phyloP scores from a whole-genome alignment of 2,888 invertebrate species.

The Plutella xylostella region DNA sequence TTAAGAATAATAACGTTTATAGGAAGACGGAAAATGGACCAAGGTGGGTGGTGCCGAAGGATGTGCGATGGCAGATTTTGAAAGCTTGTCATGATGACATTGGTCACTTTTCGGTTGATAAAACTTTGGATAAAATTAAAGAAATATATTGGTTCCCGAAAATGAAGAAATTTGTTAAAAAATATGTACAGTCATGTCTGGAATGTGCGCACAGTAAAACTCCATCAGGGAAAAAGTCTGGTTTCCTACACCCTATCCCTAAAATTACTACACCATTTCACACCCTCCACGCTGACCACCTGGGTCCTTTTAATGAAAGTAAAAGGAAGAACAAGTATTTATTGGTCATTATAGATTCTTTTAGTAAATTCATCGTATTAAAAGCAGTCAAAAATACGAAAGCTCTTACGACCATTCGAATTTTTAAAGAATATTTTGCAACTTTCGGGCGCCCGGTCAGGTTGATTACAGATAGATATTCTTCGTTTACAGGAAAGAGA shows the following conservation, averaged over 20 bases:
- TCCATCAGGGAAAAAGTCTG: conserved; percentile 16
- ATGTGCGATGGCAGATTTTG: conserved; percentile 16
- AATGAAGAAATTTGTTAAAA: conserved; percentile 19
- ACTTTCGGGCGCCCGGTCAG: conserved; percentile 12
- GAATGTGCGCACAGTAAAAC: conserved; percentile 19
- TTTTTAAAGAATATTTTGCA: conserved; percentile 8
- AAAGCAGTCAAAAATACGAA: conserved; percentile 15
- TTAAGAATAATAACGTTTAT: neutral
- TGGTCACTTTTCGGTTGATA: conserved; percentile 19
- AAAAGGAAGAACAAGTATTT: conserved; percentile 15
- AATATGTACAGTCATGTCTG: conserved; percentile 18
- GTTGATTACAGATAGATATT: conserved; percentile 12
- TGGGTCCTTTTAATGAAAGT: conserved; percentile 18
- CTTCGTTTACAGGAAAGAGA: conserved; percentile 9
- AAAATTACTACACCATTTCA: conserved; percentile 19
- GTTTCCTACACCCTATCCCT: conserved; percentile 19
- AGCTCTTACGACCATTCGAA: conserved; percentile 7
- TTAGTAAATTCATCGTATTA: conserved; percentile 14
- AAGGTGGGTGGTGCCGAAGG: conserved; percentile 14
- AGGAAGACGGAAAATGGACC: neutral
- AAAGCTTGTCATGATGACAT: conserved; percentile 15
- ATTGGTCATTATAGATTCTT: conserved; percentile 14
- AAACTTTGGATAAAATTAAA: conserved; percentile 17
- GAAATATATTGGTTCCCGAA: conserved; percentile 21
- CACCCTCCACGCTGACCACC: conserved; percentile 22